These are phyloP conservation scores for Epirrita christyi DNA, from an alignment of 2,888 invertebrate genomes.

Conservation along the genomic window DNA sequence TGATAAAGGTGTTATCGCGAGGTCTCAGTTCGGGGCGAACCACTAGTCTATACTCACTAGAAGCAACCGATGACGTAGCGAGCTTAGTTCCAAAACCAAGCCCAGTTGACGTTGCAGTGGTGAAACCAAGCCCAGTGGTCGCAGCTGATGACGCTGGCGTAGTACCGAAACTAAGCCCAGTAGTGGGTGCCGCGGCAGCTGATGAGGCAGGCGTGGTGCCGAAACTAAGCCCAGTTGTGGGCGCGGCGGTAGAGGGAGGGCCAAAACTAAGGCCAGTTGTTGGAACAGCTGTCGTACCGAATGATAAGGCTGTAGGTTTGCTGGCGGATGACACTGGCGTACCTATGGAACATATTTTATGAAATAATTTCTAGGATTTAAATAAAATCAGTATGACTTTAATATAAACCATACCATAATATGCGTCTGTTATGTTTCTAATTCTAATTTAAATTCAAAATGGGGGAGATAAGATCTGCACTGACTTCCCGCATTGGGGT, in stretches of 20 bases:
- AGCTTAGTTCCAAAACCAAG: constrained; percentile 42
- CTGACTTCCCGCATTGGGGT: too few species aligned
- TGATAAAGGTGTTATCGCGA: too few species aligned
- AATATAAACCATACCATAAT: too few species aligned
- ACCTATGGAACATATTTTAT: constrained; percentile 8
- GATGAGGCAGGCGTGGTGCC: constrained; percentile 17
- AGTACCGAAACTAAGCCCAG: constrained; percentile 43
- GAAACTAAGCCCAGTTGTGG: constrained; percentile 27
- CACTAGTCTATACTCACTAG: constrained; percentile 29
- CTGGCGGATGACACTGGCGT: constrained; percentile 6
- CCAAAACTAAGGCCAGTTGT: constrained; percentile 29
- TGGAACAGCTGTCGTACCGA: constrained; percentile 36
- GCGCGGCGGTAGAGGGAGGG: constrained; percentile 20
- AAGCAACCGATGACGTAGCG: constrained; percentile 38
- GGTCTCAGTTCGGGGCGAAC: too few species aligned
- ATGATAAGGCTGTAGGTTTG: constrained; percentile 36
- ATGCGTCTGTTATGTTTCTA: too few species aligned
- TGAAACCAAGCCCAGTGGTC: constrained; percentile 29
- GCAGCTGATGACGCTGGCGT: constrained; percentile 34
- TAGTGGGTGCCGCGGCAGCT: constrained; percentile 21
- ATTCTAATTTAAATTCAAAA: too few species aligned
- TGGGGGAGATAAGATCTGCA: too few species aligned
- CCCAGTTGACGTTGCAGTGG: constrained; percentile 19
- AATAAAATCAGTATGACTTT: too few species aligned
- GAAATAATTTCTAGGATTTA: too few species aligned